phyloP scores from a whole-genome alignment of 2,113 vertebrate species.

The Poecile atricapillus region DNA sequence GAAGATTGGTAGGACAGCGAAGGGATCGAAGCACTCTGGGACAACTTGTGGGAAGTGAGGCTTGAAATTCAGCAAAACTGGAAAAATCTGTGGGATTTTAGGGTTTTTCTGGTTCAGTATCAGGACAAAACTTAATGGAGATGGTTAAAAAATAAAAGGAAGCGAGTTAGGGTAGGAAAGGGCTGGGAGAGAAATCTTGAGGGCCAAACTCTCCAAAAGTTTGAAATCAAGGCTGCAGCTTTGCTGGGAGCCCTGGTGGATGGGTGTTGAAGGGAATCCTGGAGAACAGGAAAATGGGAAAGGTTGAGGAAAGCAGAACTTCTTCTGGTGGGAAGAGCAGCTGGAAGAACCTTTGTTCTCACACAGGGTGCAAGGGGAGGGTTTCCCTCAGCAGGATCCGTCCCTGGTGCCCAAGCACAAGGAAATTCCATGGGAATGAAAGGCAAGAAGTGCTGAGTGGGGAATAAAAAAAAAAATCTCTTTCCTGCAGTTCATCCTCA shows the following conservation, averaged over 20 bases:
- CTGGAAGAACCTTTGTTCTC: neutral
- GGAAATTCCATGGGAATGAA: neutral
- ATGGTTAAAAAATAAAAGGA: neutral
- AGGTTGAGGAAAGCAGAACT: neutral
- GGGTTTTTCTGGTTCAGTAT: neutral
- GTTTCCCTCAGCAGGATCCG: neutral
- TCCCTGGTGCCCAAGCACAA: neutral
- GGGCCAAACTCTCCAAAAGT: neutral
- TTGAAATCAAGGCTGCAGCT: neutral
- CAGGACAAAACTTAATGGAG: no score
- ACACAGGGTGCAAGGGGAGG: neutral
- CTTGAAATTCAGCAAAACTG: neutral
- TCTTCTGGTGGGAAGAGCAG: neutral
- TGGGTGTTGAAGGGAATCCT: neutral
- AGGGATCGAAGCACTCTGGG: neutral
- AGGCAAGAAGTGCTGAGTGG: neutral
- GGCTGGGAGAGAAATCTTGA: neutral
- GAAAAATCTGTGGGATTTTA: neutral
- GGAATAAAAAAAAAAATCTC: accelerated
- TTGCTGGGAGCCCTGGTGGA: neutral
- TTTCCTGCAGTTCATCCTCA: neutral
- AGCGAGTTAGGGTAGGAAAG: neutral
- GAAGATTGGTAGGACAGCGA: neutral
- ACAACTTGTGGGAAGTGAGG: neutral
- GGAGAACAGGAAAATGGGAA: neutral